Evolutionary conservation across 2,113 vertebrate species (phyloP), one percentile per base, ranked within the genome.

Genomic region (Neotoma lepida): DNA sequence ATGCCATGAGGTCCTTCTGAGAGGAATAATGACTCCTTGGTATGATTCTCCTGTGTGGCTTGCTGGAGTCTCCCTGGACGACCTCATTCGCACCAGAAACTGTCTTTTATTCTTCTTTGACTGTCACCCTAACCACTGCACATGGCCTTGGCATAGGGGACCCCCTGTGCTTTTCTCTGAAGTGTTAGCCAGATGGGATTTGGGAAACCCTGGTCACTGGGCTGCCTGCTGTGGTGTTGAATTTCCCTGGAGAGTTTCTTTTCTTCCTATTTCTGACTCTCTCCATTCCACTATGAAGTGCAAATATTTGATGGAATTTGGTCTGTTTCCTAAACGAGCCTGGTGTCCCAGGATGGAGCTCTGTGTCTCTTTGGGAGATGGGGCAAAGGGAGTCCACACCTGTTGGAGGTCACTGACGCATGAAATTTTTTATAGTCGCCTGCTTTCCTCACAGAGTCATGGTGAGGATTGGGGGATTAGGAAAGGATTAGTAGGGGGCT

Each of bases 381-480:
- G 46, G 20, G 24, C 5, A 0, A 0, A 33, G 30, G 12, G 41
- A 13, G 2, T 39, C 74, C 64, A 7, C 2, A 18, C 5, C 56
- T 33, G 0, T 44, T 0, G 6, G 0, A 26, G 30, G 20, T 77
- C 2, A 0, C 30, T 73, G 9, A 7, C 70, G 18, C 1, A 0
- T 4, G 4, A 22, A 46, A 22, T 6, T 4, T 1, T 51, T 18
- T 22, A 64, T 15, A 39, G 54, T 56, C 24, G 66, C 15, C 2
- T 8, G 33, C 6, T 56, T 81, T n/a, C 39, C 9, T 41, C 28
- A 41, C 28, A 56, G n/a, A 70, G 30, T 44, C 35, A 44, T 12
- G 6, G 39, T 9, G 17, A 68, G 63, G 33, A 28, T 33, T 26
- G 0, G 6, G 30, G 51, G 61, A 15, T 8, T 18, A n/a, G 41